phyloP scores from a whole-genome alignment of 2,113 vertebrate genomes.

The Chinchilla lanigera region DNA sequence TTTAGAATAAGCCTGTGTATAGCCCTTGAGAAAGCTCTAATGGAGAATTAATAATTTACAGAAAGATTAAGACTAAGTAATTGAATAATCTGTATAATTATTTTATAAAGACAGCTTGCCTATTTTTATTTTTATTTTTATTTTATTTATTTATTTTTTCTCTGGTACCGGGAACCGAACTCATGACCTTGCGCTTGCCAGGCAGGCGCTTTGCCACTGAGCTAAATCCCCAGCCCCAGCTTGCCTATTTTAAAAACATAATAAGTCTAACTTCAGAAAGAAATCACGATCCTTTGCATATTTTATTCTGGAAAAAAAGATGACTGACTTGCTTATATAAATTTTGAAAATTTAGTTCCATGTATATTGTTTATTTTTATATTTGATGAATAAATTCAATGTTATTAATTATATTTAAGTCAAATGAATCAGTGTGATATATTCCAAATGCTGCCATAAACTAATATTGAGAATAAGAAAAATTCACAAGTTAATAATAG shows the following conservation, averaged over 20 bases:
- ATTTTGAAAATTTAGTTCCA: constrained; percentile 59
- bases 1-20: neutral
- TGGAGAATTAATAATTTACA: constrained; percentile 39
- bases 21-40: constrained; percentile 8
- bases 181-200: no score
- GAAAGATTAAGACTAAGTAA: constrained; percentile 38
- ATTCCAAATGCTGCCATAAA: constrained; percentile 31
- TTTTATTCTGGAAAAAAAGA: constrained; percentile 52
- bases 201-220: no score
- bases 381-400: constrained; percentile 46
- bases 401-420: constrained; percentile 55
- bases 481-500: constrained; percentile 43
- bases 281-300: constrained; percentile 41
- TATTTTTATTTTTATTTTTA: no score
- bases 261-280: constrained; percentile 51
- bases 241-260: constrained; percentile 30
- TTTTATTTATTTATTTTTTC: no score
- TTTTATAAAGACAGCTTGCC: constrained; percentile 26
- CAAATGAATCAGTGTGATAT: constrained; percentile 42
- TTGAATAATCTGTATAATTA: neutral
- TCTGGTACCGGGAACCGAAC: no score
- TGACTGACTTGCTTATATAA: constrained; percentile 2
- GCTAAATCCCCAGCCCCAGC: no score
- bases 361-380: constrained; percentile 60
- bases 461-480: constrained; percentile 43